A percentile compares a stretch with the other conserved stretches of the same genome.
Conservation (phyloP, 2,888 invertebrate species). For the Notocelia uddmanniana region DNA sequence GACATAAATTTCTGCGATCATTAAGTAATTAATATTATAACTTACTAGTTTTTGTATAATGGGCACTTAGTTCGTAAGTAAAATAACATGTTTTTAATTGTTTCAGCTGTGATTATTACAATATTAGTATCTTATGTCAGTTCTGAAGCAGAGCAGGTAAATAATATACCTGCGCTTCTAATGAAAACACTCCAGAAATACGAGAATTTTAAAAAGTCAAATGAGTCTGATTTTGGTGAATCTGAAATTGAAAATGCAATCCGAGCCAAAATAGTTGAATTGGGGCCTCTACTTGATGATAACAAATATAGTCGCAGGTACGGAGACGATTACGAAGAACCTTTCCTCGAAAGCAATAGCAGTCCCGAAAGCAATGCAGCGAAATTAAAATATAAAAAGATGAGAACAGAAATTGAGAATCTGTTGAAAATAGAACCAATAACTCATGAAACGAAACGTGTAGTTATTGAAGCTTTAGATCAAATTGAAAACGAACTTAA, state of each 20-base stretch:
- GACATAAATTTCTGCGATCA: too few species aligned
- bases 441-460: constrained; percentile 8
- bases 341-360: background rate
- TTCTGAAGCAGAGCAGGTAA: background rate
- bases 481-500: constrained; percentile 13
- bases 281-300: constrained; percentile 8
- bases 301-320: background rate
- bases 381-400: constrained; percentile 1
- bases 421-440: constrained; percentile 1
- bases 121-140: background rate
- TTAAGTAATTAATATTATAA: too few species aligned
- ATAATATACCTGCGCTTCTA: background rate
- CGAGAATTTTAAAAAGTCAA: background rate
- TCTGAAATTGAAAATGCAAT: background rate
- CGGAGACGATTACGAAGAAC: background rate
- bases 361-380: too few species aligned
- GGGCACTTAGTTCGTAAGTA: too few species aligned
- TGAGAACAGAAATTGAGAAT: constrained; percentile 11
- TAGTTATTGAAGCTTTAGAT: constrained; percentile 11
- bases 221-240: background rate
- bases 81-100: background rate
- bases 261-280: background rate
- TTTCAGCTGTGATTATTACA: constrained; percentile 13
- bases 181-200: background rate
- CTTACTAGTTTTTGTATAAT: too few species aligned